Evolutionary conservation across 2,888 invertebrate species (phyloP), one percentile per base, ranked within the genome.

Genomic region (Dryobotodes eremita): DNA sequence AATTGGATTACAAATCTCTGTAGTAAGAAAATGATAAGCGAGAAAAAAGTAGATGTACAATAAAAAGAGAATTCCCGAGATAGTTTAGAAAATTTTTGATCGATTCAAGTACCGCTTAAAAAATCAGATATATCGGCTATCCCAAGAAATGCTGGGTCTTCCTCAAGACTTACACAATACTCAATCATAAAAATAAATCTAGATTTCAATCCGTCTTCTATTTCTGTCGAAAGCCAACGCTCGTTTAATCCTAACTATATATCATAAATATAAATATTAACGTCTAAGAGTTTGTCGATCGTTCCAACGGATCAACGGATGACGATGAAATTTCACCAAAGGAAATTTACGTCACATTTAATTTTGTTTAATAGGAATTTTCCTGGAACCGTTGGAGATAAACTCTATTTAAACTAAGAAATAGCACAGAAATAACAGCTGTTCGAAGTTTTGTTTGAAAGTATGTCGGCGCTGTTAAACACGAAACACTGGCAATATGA

Each of bases 361-460:
- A 80, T 72, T 48, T n/a, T 20, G 74, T 36, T 69, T 31, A 74
- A 71, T 17, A 36, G 10, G n/a, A 64, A 53, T 64, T 72, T 85
- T 75, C 65, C 6, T 23, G 2, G 13, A 78, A 82, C 26, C 20
- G 15, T 42, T 57, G 36, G 0, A 42, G 20, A 71, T 46, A 59
- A 74, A 68, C 36, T 76, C 6, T 53, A 57, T 73, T 77, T 81
- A 75, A 75, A 69, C n/a, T 36, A 59, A 57, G 20, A 71, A 48
- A 82, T 50, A 68, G 55, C 48, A 36, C 15, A 53, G 46, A 71
- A 71, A 74, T 72, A 71, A 62, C 55, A 78, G 46, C 62, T 75
- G 50, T 72, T 23, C n/a, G 59, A 75, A 65, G 66, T 76, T 73
- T 81, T 84, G 82, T 81, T 85, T 84, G 78, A 75, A 84, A 85